phyloP scores from a whole-genome alignment of 2,888 invertebrate species.

The Antheraea yamamai region DNA sequence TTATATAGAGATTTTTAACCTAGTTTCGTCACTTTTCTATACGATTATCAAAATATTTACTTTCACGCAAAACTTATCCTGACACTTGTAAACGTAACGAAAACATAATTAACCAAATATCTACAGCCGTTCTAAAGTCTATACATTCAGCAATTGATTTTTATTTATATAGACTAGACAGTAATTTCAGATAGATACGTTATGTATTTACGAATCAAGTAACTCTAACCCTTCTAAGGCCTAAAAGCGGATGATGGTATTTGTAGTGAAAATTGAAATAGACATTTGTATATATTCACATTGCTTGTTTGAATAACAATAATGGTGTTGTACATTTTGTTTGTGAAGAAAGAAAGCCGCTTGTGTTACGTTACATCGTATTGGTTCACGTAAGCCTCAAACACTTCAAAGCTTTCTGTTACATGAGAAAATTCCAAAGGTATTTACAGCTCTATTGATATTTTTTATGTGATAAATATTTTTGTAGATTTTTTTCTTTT shows the following conservation, averaged over 20 bases:
- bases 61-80: too few species aligned
- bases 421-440: conserved; percentile 36
- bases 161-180: too few species aligned
- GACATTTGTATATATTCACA: conserved; percentile 23
- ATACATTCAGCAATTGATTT: too few species aligned
- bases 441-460: conserved; percentile 26
- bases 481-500: too few species aligned
- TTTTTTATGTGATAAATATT: background rate
- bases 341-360: conserved; percentile 41
- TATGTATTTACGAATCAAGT: background rate
- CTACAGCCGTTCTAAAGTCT: too few species aligned
- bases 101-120: too few species aligned
- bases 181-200: too few species aligned
- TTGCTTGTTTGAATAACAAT: conserved; percentile 41
- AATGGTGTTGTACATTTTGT: conserved; percentile 44
- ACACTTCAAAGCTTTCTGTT: conserved; percentile 49
- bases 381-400: conserved; percentile 47
- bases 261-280: conserved; percentile 9
- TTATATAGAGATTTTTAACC: too few species aligned
- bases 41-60: too few species aligned
- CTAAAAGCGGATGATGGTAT: background rate
- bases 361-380: conserved; percentile 46
- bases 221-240: background rate
- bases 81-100: too few species aligned
- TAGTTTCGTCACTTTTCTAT: too few species aligned